phyloP scores from a whole-genome alignment of 2,888 invertebrate genomes.

The Drosophila pullipes region DNA sequence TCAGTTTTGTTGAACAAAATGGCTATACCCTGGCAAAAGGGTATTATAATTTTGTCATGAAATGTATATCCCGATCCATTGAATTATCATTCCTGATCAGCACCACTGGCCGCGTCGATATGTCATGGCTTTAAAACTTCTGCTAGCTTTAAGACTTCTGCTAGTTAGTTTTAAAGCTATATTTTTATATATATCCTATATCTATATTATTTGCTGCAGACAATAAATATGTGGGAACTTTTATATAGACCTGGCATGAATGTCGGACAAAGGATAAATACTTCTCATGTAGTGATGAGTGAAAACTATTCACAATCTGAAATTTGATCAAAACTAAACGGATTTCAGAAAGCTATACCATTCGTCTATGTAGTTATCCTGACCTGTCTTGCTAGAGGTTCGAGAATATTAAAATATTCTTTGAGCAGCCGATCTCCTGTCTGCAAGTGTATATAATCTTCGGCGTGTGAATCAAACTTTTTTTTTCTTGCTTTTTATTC shows the following conservation, averaged over 20 bases:
- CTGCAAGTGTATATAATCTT: background rate
- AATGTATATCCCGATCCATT: background rate
- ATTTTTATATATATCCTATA: background rate
- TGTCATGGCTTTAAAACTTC: background rate
- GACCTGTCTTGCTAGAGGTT: background rate
- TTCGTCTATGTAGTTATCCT: background rate
- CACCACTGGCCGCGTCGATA: background rate
- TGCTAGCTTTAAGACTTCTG: background rate
- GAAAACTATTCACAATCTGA: background rate
- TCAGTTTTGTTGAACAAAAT: constrained; percentile 37
- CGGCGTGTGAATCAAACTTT: background rate
- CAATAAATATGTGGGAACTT: background rate
- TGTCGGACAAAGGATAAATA: background rate
- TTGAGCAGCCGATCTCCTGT: background rate
- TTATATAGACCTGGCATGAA: background rate
- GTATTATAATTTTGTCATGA: background rate
- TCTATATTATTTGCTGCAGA: background rate
- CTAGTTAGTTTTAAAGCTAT: background rate
- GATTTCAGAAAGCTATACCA: background rate
- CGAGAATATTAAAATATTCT: background rate
- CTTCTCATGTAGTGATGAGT: background rate
- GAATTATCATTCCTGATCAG: background rate
- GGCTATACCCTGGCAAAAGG: constrained; percentile 12
- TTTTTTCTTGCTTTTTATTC: constrained; percentile 11
- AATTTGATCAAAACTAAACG: background rate